Evolutionary conservation across 2,888 invertebrate genomes (phyloP), one percentile per base, ranked within the genome.

Genomic region (Argyresthia albistria): DNA sequence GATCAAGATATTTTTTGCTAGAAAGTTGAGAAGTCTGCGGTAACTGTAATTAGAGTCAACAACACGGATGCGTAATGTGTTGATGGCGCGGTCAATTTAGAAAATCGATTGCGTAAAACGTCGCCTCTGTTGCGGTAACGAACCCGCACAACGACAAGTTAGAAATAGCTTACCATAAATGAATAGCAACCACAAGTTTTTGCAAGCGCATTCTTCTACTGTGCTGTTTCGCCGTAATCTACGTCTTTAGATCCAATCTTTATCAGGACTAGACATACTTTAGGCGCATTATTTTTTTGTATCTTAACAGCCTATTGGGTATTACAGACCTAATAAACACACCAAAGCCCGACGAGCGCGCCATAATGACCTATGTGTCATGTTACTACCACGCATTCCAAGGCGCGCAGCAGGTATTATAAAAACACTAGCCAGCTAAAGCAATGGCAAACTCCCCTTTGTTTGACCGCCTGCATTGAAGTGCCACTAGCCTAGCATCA

Each of bases 361-460:
- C 99, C 84, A 98, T 99, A 87, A 99, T 99, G 99, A 99, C 99
- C 76, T 99, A 99, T 89, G 99, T 99, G 89, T 99, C 99, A 87
- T 98, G 99, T 92, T 99, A 98, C 93, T 99, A 99, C 91, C 99
- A 99, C 91, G 99, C 99, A 89, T 99, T 99, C 95, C 97, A 98
- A 91, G 98, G 99, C 90, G 97, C 97, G 83, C 97, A 97, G 91
- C 97, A 97, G 97, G 97, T 97, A 87, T 68, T 68, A 61, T 66
- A 65, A 58, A 65, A 65, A 64, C 65, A 67, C 64, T 65, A 69
- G 70, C 88, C 71, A 61, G 67, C 67, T 14, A 14, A 36, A 42
- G 69, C 71, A 66, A 66, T 59, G 47, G 69, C 70, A 66, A 67
- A 62, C 65, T 67, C 67, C 25, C 25, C 25, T 25, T 25, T 25